Conservation (phyloP, 2,797 vertebrate genomes). For the Corythornis leucogaster region DNA sequence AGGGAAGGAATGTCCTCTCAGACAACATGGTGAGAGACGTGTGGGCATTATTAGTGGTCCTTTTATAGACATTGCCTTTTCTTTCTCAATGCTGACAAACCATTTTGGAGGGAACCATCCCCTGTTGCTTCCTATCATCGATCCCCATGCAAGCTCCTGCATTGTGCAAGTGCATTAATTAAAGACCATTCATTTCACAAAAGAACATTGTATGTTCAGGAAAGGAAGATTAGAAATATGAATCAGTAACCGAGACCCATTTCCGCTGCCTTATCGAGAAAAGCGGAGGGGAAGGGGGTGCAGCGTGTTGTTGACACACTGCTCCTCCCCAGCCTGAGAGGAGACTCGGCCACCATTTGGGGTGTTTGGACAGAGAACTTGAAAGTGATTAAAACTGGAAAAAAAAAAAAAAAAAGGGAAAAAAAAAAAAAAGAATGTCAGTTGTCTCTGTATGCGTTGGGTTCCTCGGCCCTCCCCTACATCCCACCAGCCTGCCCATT, state of each 20-base stretch:
- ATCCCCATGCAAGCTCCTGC: constrained; percentile 53
- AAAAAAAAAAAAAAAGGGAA: not conserved
- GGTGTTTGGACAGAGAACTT: not conserved
- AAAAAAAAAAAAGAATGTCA: not conserved
- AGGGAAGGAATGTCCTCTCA: constrained; percentile 67
- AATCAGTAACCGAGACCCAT: not conserved
- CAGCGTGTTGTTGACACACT: not conserved
- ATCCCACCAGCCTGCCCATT: not conserved
- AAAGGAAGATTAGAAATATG: constrained; percentile 66
- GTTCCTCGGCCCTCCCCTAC: not conserved
- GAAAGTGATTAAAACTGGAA: not conserved
- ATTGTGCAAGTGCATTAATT: constrained; percentile 63
- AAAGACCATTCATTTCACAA: constrained; percentile 65
- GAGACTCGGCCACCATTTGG: not conserved
- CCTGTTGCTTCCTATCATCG: constrained; percentile 74
- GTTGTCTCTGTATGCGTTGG: not conserved
- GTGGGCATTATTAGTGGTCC: constrained; percentile 66
- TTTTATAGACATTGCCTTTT: constrained; percentile 71
- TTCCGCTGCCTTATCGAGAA: not conserved
- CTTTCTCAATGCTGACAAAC: constrained; percentile 68
- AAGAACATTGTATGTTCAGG: constrained; percentile 56
- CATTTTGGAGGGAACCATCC: constrained; percentile 70
- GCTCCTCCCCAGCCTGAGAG: not conserved
- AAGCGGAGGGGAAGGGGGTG: not conserved
- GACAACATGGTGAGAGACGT: constrained; percentile 76